Evolutionary conservation across 2,113 vertebrate species (phyloP).

Genomic region (Alethe castanea): DNA sequence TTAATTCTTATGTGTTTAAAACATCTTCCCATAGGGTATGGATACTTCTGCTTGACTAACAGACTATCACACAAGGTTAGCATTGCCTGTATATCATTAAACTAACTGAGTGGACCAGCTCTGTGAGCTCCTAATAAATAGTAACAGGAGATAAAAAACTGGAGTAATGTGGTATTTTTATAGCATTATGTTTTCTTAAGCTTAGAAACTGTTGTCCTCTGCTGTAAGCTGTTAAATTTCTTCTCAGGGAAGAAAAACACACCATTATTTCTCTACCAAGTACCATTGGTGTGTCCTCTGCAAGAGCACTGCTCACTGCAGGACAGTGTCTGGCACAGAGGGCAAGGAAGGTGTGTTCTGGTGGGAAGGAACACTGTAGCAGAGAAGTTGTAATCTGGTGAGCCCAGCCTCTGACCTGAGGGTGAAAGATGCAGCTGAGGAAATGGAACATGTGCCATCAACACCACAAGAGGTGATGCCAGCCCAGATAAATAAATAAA

Average conservation of each 20-base stretch:
- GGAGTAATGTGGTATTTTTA: neutral
- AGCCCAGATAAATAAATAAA: neutral
- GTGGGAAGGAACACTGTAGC: neutral
- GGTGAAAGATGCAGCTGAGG: neutral
- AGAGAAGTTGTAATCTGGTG: neutral
- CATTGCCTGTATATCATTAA: neutral
- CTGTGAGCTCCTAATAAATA: neutral
- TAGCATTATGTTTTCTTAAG: neutral
- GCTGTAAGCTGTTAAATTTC: neutral
- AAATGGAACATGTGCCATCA: neutral
- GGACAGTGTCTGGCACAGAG: neutral
- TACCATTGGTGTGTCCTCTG: neutral
- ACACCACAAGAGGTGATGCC: neutral
- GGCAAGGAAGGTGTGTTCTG: neutral
- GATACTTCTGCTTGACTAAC: neutral
- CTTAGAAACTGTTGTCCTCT: neutral
- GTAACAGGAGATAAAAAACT: neutral
- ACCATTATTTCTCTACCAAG: neutral
- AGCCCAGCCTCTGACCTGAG: neutral
- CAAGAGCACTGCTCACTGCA: neutral
- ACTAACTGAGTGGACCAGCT: neutral
- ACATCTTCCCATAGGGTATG: neutral
- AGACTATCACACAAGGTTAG: neutral
- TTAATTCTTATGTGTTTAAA: neutral
- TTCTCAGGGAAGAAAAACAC: neutral